These are phyloP conservation scores for Stomatorhinus walkeri DNA, from an alignment of 2,797 vertebrate genomes.

Conservation along the genomic window DNA sequence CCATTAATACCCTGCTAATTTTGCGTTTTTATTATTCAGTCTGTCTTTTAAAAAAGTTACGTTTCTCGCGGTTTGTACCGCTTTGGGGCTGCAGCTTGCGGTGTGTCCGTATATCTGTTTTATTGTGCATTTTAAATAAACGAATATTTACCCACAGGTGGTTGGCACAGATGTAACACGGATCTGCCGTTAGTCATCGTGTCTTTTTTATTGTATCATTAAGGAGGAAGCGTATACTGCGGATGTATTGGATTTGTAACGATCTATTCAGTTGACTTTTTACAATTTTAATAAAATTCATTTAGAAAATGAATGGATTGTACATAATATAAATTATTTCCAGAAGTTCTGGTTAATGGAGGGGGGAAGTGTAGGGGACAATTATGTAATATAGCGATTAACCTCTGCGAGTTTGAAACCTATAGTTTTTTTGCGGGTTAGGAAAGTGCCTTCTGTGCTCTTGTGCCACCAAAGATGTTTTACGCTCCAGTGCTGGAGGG, in stretches of 20 bases:
- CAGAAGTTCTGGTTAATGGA: conserved; percentile 4
- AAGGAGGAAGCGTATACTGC: neutral
- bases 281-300: conserved; percentile 14
- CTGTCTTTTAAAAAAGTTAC: neutral
- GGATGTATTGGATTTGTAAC: neutral
- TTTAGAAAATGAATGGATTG: neutral
- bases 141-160: conserved; percentile 7
- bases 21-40: neutral
- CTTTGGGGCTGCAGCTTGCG: neutral
- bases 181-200: conserved; percentile 1
- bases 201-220: conserved; percentile 13
- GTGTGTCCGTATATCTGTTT: neutral
- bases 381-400: conserved; percentile 10
- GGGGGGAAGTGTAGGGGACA: neutral
- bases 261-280: conserved; percentile 1
- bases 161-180: conserved; percentile 7
- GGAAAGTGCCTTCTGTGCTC: neutral
- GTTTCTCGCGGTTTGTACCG: neutral
- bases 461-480: neutral
- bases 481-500: neutral
- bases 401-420: neutral
- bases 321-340: conserved; percentile 16
- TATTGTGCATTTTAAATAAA: conserved; percentile 13
- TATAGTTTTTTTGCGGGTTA: conserved; percentile 3
- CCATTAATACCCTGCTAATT: neutral